Conservation (phyloP, 2,797 vertebrate genomes). For the Ctenopoma multispine region DNA sequence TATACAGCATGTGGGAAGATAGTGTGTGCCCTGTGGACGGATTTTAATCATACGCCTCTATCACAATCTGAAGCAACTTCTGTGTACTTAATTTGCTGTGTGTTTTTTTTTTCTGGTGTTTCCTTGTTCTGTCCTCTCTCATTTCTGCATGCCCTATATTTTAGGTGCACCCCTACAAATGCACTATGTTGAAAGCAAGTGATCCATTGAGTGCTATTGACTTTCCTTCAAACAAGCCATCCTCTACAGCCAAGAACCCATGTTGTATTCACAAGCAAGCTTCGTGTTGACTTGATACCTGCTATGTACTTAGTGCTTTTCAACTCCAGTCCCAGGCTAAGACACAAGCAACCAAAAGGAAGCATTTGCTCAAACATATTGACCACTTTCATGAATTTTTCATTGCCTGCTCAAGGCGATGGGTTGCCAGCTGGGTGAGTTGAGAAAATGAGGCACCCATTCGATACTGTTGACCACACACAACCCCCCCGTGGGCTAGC, state of each 20-base stretch:
- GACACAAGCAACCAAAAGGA: constrained; percentile 58
- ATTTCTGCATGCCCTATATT: not conserved
- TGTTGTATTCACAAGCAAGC: constrained; percentile 8
- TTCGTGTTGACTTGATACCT: constrained; percentile 39
- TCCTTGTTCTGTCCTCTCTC: not conserved
- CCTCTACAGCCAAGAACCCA: constrained; percentile 5
- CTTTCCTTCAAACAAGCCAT: constrained; percentile 25
- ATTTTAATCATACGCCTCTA: constrained; percentile 74
- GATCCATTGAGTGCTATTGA: constrained; percentile 51
- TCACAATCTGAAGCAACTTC: constrained; percentile 50
- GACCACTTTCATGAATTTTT: constrained; percentile 78
- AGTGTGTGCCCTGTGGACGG: constrained; percentile 50
- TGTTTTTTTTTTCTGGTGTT: not conserved
- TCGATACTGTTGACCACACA: constrained; percentile 57
- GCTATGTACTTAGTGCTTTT: constrained; percentile 45
- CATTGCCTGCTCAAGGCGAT: constrained; percentile 68
- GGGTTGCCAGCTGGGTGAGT: constrained; percentile 57
- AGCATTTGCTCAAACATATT: constrained; percentile 76
- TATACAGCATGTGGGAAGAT: constrained; percentile 72
- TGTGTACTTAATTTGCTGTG: constrained; percentile 30
- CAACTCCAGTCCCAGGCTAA: constrained; percentile 25
- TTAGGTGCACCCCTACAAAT: not conserved
- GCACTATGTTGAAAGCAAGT: constrained; percentile 8
- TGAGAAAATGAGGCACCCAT: constrained; percentile 54
- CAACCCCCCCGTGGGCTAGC: constrained; percentile 25